phyloP scores from a whole-genome alignment of 1,140 invertebrate species.

The Rhyacophila brunnea region DNA sequence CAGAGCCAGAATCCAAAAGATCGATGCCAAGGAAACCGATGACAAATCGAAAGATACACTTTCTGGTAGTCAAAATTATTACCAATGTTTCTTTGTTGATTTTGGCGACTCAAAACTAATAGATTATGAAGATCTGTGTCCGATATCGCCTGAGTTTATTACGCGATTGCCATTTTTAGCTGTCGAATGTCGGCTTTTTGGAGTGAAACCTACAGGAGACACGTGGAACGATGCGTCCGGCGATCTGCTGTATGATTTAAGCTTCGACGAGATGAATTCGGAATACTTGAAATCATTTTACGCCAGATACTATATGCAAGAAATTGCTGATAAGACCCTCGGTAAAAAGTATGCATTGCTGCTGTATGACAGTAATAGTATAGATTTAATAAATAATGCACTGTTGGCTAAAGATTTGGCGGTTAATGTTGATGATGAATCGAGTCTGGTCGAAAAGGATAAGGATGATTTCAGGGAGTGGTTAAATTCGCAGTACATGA shows the following conservation, averaged over 20 bases:
- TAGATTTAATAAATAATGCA: conserved; percentile 42
- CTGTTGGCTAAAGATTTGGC: conserved; percentile 45
- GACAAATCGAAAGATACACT: no score
- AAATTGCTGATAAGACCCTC: conserved; percentile 40
- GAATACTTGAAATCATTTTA: conserved; percentile 42
- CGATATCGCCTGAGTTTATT: conserved; percentile 43
- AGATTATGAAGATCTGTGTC: conserved; percentile 35
- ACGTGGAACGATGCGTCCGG: conserved; percentile 44
- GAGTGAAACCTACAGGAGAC: conserved; percentile 40
- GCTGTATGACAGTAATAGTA: conserved; percentile 42
- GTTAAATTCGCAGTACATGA: conserved; percentile 2
- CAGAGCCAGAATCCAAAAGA: conserved; percentile 43
- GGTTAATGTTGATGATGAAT: conserved; percentile 38
- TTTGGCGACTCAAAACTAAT: conserved; percentile 45
- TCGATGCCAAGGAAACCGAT: no score
- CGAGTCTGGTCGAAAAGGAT: conserved; percentile 37
- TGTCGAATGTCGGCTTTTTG: conserved; percentile 49
- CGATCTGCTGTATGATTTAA: conserved; percentile 44
- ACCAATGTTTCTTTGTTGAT: conserved; percentile 50
- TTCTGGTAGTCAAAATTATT: conserved; percentile 33
- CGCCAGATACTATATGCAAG: conserved; percentile 44
- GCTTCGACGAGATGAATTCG: conserved; percentile 35
- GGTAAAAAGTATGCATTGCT: conserved; percentile 46
- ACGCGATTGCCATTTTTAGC: conserved; percentile 48
- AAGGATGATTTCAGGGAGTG: conserved; percentile 1